Base-by-base conservation (phyloP, 2,113 vertebrate species). In the Mesocricetus auratus region DNA sequence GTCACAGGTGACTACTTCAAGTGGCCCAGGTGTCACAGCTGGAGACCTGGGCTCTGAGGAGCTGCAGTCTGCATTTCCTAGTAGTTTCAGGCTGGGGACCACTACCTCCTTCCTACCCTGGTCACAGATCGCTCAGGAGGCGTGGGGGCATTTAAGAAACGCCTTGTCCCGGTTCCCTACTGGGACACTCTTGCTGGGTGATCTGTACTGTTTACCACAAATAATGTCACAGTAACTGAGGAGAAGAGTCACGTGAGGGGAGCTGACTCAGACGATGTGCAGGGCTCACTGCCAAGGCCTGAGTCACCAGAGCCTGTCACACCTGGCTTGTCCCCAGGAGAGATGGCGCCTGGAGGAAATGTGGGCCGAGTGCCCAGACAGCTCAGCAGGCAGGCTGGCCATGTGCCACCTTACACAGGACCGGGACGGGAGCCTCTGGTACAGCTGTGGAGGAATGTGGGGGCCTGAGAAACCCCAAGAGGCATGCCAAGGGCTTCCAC, bases 141-240 rank as follows among this genome's bases (percentile, higher is more conserved):
- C 45, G 5, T 50, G 75, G 75, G 31, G 33, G n/a, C 39, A 17
- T 85, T 64, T 85, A 64, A 60, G 62, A 50, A 50, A 31, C 15
- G 19, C 58, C 24, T 62, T 42, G n/a, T 24, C 85, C 5, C 6
- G 11, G 45, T 36, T 53, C 42, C 42, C 83, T 3, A 26, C 66
- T 22, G 1, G 1, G 79, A 83, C 66, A 8, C 71, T 3, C 56
- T 42, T 10, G 31, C 91, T 69, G 81, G 86, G 95, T 1, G 62
- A 90, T 58, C 73, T n/a, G 68, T 24, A 12, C 62, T 94, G 95
- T 95, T 96, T 88, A 94, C 50, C 42, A 60, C 64, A 97, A 94
- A 95, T 87, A 93, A 33, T 95, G 95, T 86, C 92, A 94, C 85
- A 47, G 1, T 26, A 75, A 47, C 50, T 6, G 66, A n/a, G 47